phyloP scores from a whole-genome alignment of 1,140 invertebrate species.

The Phocides pigmalion region DNA sequence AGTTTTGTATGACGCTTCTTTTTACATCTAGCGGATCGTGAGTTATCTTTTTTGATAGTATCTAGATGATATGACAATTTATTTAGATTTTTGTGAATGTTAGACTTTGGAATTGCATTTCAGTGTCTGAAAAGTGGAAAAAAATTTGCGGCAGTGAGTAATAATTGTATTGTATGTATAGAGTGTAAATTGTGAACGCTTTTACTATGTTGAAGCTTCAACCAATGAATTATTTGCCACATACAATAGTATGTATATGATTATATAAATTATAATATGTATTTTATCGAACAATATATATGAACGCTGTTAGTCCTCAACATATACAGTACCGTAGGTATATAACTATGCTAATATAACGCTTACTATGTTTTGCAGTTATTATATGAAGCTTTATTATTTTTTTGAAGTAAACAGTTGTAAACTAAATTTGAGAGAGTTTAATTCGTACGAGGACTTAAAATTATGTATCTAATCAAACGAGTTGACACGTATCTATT shows the following conservation, averaged over 20 bases:
- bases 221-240: constrained; percentile 36
- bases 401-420: background rate
- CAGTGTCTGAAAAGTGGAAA: constrained; percentile 83
- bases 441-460: background rate
- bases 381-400: constrained; percentile 6
- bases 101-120: constrained; percentile 79
- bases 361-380: constrained; percentile 12
- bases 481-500: background rate
- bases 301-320: background rate
- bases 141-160: constrained; percentile 81
- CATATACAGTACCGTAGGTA: background rate
- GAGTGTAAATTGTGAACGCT: constrained; percentile 51
- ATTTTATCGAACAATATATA: background rate
- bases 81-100: constrained; percentile 68
- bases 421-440: background rate
- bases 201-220: constrained; percentile 47
- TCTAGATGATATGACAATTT: constrained; percentile 48
- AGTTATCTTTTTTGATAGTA: constrained; percentile 35
- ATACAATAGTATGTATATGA: constrained; percentile 14
- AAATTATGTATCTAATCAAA: background rate
- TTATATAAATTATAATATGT: constrained; percentile 2
- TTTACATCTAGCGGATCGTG: constrained; percentile 42
- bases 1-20: constrained; percentile 42
- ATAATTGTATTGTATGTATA: constrained; percentile 65
- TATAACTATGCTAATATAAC: constrained; percentile 1